These are phyloP conservation scores for Corydoras sp. DNA, from an alignment of 2,113 vertebrate species.

Conservation along the genomic window DNA sequence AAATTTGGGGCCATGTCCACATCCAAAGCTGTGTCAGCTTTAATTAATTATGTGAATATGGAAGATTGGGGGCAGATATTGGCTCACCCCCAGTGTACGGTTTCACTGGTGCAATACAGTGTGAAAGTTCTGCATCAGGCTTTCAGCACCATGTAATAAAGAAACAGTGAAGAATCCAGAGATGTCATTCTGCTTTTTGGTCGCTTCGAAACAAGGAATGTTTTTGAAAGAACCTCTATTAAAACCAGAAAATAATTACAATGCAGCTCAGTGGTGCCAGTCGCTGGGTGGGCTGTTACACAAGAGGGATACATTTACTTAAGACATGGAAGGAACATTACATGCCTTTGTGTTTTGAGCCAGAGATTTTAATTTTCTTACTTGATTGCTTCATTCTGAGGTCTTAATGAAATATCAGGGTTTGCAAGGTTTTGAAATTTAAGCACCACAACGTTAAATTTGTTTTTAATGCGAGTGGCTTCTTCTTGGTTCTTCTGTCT, in stretches of 20 bases:
- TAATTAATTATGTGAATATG: slow-evolving; percentile 2
- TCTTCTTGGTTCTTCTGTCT: no score
- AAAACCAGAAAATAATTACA: background rate
- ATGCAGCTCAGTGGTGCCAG: slow-evolving; percentile 2
- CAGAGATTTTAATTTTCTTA: background rate
- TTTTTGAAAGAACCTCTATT: no score
- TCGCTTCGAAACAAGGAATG: background rate
- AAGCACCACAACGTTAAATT: no score
- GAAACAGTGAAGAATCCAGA: slow-evolving; percentile 15
- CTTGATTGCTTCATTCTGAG: slow-evolving; percentile 2
- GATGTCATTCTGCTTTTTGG: slow-evolving; percentile 12
- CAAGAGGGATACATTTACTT: background rate
- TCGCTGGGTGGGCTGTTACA: background rate
- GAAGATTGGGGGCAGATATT: slow-evolving; percentile 29
- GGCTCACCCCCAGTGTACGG: slow-evolving; percentile 21
- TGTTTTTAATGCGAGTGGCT: no score
- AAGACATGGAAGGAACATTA: background rate
- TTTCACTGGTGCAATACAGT: background rate
- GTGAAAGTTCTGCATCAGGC: slow-evolving; percentile 23
- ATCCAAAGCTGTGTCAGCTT: slow-evolving; percentile 18
- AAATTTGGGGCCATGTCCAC: background rate
- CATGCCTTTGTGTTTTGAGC: background rate
- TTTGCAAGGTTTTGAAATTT: background rate
- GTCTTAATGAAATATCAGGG: background rate
- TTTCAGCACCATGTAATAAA: slow-evolving; percentile 30